Evolutionary conservation across 1,140 invertebrate species (phyloP).

Genomic region (Drosophila jambulina): DNA sequence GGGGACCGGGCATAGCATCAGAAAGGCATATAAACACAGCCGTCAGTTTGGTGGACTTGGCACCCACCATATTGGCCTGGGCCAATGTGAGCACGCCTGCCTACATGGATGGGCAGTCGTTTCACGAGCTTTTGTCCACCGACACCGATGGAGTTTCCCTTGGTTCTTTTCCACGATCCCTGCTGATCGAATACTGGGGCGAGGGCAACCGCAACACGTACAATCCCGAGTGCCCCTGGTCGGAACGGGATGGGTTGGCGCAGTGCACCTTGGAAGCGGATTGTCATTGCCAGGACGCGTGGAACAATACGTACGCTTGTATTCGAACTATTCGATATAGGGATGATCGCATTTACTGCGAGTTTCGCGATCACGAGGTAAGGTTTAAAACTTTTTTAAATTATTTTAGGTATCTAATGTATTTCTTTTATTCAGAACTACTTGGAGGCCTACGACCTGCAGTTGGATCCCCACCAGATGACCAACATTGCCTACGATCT

Average conservation of each 20-base stretch:
- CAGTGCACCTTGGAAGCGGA: constrained; percentile 88
- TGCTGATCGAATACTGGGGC: constrained; percentile 93
- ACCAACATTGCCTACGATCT: constrained; percentile 87
- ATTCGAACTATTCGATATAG: constrained; percentile 87
- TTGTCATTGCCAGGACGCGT: constrained; percentile 93
- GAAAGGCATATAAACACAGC: constrained; percentile 86
- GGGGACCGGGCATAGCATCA: constrained; percentile 89
- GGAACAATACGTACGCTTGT: constrained; percentile 94
- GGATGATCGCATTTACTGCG: constrained; percentile 90
- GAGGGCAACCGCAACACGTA: constrained; percentile 87
- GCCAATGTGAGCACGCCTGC: constrained; percentile 83
- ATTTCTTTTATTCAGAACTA: constrained; percentile 86
- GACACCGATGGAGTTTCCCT: background rate
- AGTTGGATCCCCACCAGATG: constrained; percentile 89
- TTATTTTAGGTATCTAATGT: background rate
- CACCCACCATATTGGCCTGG: constrained; percentile 92
- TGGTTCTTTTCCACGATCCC: constrained; percentile 78
- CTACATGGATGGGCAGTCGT: constrained; percentile 88
- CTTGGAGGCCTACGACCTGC: constrained; percentile 90
- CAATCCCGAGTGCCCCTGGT: constrained; percentile 87
- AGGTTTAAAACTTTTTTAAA: background rate
- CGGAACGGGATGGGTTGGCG: constrained; percentile 86
- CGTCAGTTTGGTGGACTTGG: constrained; percentile 92
- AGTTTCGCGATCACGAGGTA: constrained; percentile 91
- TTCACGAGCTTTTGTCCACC: constrained; percentile 80